Conservation (phyloP, 2,797 vertebrate species). For the Rachycentron canadum region DNA sequence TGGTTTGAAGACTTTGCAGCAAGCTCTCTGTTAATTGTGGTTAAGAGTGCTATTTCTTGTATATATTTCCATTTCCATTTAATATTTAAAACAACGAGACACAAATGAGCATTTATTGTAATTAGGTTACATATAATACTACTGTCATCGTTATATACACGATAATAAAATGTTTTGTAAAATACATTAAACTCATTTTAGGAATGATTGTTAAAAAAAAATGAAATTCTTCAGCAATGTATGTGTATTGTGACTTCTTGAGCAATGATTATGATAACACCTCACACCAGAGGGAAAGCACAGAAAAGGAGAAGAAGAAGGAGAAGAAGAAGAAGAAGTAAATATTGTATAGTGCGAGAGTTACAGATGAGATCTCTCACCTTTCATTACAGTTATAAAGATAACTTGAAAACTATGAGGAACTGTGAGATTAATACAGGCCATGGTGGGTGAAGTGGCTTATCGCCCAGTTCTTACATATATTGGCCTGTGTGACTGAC, state of each 20-base stretch:
- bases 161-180: conserved; percentile 28
- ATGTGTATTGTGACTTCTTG: neutral
- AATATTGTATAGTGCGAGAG: neutral
- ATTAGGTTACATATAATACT: neutral
- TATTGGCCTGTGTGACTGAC: conserved; percentile 29
- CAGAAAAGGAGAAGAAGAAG: conserved; percentile 11
- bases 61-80: conserved; percentile 33
- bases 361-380: conserved; percentile 16
- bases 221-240: conserved; percentile 42
- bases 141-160: conserved; percentile 4
- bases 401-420: conserved; percentile 31
- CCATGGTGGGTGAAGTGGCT: conserved; percentile 34
- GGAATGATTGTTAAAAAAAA: conserved; percentile 51
- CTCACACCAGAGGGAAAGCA: conserved; percentile 3
- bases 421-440: conserved; percentile 45
- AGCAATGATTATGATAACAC: neutral
- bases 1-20: neutral
- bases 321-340: conserved; percentile 10
- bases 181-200: conserved; percentile 14
- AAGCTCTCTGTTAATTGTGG: conserved; percentile 43
- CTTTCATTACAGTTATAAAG: conserved; percentile 21
- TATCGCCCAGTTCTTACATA: conserved; percentile 47
- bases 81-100: conserved; percentile 57
- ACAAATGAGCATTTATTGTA: neutral
- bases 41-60: conserved; percentile 28